phyloP scores from a whole-genome alignment of 2,113 vertebrate genomes.

The Caranx ignobilis region DNA sequence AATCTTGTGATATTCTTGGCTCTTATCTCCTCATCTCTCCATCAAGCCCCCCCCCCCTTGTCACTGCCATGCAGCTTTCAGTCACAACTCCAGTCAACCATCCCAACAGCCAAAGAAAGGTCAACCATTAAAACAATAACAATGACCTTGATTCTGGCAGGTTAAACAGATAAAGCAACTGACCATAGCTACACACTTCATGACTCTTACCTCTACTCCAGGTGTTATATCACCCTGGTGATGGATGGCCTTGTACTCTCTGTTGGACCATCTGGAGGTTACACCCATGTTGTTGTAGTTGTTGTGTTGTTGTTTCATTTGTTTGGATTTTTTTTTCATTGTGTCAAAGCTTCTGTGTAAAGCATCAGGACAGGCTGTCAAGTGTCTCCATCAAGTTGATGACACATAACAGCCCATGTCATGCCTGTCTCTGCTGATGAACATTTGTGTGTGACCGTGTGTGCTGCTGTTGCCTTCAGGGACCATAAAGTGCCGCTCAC shows the following conservation, averaged over 20 bases:
- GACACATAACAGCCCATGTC: conserved; percentile 62
- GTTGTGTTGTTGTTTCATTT: not conserved
- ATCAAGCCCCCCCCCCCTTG: conserved; percentile 22
- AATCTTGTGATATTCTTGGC: conserved; percentile 11
- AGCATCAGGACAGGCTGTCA: conserved; percentile 21
- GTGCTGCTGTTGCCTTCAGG: conserved; percentile 50
- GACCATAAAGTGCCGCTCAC: conserved; percentile 51
- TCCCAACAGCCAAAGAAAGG: conserved; percentile 32
- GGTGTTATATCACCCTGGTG: conserved; percentile 30
- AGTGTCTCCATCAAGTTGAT: conserved; percentile 62
- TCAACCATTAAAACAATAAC: conserved; percentile 48
- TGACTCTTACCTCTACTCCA: conserved; percentile 14
- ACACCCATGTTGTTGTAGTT: not conserved
- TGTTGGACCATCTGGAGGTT: conserved; percentile 37
- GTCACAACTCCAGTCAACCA: conserved; percentile 35
- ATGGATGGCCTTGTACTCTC: conserved; percentile 25
- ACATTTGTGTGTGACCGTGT: conserved; percentile 58
- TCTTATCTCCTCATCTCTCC: not conserved
- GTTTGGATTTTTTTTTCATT: conserved; percentile 13
- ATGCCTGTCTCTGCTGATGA: conserved; percentile 58
- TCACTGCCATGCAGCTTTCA: conserved; percentile 1
- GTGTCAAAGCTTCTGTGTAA: conserved; percentile 17
- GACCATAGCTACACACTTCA: conserved; percentile 34
- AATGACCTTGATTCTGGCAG: conserved; percentile 31
- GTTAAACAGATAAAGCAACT: conserved; percentile 31